Percentiles rank a stretch among this genome's conserved stretches.
These are phyloP conservation scores for Artibeus jamaicensis DNA, from an alignment of 2,797 vertebrate species.

Conservation along the genomic window DNA sequence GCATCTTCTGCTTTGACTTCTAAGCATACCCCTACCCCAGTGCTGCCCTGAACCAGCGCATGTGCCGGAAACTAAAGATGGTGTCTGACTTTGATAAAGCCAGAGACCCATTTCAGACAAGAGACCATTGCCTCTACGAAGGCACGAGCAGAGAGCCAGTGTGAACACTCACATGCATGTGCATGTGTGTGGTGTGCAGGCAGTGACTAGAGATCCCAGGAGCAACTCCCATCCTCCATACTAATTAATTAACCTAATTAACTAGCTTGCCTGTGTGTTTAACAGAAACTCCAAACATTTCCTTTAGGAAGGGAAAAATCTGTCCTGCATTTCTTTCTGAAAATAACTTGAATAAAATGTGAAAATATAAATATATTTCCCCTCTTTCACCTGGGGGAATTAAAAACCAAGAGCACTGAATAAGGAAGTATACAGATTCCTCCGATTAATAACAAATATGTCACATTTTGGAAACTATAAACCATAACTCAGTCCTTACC, in stretches of 20 bases:
- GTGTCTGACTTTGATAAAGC: neutral
- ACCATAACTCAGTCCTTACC: neutral
- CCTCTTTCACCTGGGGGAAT: neutral
- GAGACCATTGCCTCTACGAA: neutral
- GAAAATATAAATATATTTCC: neutral
- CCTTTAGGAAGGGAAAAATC: constrained; percentile 13
- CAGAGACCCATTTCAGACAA: neutral
- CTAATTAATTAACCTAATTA: constrained; percentile 64
- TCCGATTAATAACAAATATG: neutral
- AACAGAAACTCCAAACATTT: constrained; percentile 44
- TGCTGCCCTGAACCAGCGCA: neutral
- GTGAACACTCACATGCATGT: neutral
- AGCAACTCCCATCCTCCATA: neutral
- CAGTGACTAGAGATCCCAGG: constrained; percentile 16
- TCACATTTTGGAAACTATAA: neutral
- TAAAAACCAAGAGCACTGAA: neutral
- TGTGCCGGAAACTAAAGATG: neutral
- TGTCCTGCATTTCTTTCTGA: constrained; percentile 6
- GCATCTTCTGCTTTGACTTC: neutral
- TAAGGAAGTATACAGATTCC: neutral
- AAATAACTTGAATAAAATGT: constrained; percentile 6
- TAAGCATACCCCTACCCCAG: neutral
- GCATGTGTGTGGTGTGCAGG: neutral
- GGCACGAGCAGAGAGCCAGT: neutral
- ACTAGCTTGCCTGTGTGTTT: constrained; percentile 23